These are phyloP conservation scores for Acronicta aceris DNA, from an alignment of 2,888 invertebrate species.

Conservation along the genomic window DNA sequence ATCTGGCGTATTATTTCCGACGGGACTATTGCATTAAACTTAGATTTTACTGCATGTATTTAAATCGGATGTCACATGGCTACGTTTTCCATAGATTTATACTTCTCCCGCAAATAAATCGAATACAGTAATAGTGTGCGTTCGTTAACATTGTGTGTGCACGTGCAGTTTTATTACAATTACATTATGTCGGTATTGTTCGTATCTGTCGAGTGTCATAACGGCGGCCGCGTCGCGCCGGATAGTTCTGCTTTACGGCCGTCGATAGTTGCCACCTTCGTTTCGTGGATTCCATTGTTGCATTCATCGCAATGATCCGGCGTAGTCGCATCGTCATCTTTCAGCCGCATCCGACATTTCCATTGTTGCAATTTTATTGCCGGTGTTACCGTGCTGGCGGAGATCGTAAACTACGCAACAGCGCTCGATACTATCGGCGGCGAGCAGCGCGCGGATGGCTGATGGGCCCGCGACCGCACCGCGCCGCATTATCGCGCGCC, in stretches of 20 bases:
- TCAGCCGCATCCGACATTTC: slow-evolving; percentile 86
- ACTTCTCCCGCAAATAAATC: slow-evolving; percentile 33
- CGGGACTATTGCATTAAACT: slow-evolving; percentile 48
- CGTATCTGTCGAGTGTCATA: slow-evolving; percentile 56
- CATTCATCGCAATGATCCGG: slow-evolving; percentile 86
- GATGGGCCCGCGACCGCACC: slow-evolving; percentile 86
- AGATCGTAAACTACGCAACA: slow-evolving; percentile 85
- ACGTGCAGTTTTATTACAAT: slow-evolving; percentile 56
- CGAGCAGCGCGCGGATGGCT: slow-evolving; percentile 41
- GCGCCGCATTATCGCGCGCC: slow-evolving; percentile 79
- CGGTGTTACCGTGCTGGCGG: slow-evolving; percentile 86
- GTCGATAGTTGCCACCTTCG: slow-evolving; percentile 86
- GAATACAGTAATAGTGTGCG: slow-evolving; percentile 61
- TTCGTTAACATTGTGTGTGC: slow-evolving; percentile 54
- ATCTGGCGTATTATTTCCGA: slow-evolving; percentile 46
- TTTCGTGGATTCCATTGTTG: slow-evolving; percentile 86
- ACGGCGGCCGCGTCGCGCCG: slow-evolving; percentile 60
- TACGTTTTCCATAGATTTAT: slow-evolving; percentile 42
- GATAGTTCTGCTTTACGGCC: slow-evolving; percentile 77
- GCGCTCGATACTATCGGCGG: slow-evolving; percentile 82
- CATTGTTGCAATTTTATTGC: slow-evolving; percentile 89
- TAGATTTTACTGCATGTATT: slow-evolving; percentile 52
- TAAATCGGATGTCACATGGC: slow-evolving; percentile 40
- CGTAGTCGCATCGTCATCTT: slow-evolving; percentile 81
- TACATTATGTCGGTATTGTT: slow-evolving; percentile 55